A percentile compares a stretch with the other conserved stretches of the same genome.
Evolutionary conservation across 2,888 invertebrate genomes (phyloP).

Genomic region (Idaea straminata): DNA sequence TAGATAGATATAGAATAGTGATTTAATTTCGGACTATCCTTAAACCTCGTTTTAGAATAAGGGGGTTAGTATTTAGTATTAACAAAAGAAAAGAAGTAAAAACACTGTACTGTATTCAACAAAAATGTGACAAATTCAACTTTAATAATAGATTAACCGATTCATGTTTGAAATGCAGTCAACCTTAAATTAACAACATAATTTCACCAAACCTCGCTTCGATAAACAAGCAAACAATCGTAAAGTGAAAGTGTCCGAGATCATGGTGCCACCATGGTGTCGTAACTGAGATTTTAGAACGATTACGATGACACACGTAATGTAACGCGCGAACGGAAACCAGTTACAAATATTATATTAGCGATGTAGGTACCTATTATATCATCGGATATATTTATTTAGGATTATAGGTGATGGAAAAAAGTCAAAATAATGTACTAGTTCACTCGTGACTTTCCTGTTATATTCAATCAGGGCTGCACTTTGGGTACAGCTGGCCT

Average conservation of each 20-base stretch:
- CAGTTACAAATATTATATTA: conserved; percentile 21
- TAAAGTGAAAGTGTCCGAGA: conserved; percentile 2
- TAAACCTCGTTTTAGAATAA: no score
- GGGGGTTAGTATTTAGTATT: no score
- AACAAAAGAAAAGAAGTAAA: no score
- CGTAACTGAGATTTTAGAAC: conserved; percentile 13
- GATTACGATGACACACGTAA: conserved; percentile 55
- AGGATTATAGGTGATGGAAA: background rate
- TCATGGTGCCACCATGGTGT: background rate
- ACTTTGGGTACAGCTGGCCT: no score
- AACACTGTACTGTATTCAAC: no score
- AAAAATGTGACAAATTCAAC: no score
- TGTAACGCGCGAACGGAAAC: conserved; percentile 36
- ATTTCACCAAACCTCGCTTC: background rate
- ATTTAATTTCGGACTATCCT: no score
- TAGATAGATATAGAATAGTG: no score
- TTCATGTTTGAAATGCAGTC: background rate
- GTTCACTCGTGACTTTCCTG: no score
- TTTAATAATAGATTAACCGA: background rate
- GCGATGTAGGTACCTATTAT: conserved; percentile 14
- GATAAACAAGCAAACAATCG: background rate
- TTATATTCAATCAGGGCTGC: no score
- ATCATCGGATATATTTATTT: conserved; percentile 19
- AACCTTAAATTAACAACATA: background rate
- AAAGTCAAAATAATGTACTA: no score